These are phyloP conservation scores for Stenodera caucasica DNA, from an alignment of 2,888 invertebrate species.

Conservation along the genomic window DNA sequence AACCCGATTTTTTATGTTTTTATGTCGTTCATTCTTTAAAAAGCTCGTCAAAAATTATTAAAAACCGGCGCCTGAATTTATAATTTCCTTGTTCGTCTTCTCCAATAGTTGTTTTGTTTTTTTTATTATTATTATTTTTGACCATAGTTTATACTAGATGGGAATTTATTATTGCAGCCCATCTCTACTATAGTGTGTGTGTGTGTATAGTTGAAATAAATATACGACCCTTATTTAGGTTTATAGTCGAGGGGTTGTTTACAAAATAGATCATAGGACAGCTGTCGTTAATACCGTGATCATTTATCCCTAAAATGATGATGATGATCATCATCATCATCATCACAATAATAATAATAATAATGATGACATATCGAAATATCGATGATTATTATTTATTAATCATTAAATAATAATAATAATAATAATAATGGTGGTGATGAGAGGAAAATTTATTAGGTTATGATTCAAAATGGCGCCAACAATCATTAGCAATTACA, in stretches of 20 bases:
- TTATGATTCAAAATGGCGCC: background rate
- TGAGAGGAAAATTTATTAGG: no score
- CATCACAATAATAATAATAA: no score
- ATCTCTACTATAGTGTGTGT: background rate
- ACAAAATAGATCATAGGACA: conserved; percentile 29
- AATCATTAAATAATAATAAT: no score
- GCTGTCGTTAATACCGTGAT: conserved; percentile 18
- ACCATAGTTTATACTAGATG: background rate
- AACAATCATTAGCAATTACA: background rate
- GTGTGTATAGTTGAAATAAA: background rate
- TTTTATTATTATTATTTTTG: background rate
- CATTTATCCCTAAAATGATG: no score
- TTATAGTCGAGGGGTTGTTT: conserved; percentile 20
- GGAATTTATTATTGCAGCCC: background rate
- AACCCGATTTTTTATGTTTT: background rate
- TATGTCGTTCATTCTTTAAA: conserved; percentile 5
- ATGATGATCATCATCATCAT: no score
- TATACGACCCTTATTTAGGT: background rate
- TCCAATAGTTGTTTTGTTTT: background rate
- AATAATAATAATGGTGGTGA: no score
- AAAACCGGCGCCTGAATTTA: conserved; percentile 5
- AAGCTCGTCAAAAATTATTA: conserved; percentile 7
- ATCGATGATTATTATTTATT: no score
- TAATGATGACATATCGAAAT: no score
- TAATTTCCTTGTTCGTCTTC: conserved; percentile 4